These are phyloP conservation scores for Pampusana beccarii DNA, from an alignment of 2,113 vertebrate species.

Conservation along the genomic window DNA sequence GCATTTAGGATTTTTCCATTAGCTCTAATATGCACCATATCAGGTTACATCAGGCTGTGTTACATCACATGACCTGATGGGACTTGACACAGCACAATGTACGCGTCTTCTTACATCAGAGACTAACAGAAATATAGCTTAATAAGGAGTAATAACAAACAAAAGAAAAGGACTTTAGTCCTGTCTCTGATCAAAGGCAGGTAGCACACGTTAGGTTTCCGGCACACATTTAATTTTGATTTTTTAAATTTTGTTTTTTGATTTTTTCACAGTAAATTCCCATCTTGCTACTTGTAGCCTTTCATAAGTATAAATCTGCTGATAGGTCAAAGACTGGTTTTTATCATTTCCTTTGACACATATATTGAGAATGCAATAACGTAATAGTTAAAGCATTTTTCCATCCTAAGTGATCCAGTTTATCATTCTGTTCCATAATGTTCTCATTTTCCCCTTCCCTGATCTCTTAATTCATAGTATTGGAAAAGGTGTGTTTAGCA, in stretches of 20 bases:
- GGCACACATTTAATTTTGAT: neutral
- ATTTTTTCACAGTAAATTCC: neutral
- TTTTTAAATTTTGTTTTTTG: no score
- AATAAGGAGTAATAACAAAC: conserved; percentile 11
- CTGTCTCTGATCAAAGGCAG: neutral
- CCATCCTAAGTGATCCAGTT: conserved; percentile 24
- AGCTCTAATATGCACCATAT: conserved; percentile 39
- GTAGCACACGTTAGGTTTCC: neutral
- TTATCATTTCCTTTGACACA: conserved; percentile 8
- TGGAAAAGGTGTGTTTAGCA: conserved; percentile 13
- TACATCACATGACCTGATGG: neutral
- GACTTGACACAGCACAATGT: conserved; percentile 52
- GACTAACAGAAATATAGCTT: neutral
- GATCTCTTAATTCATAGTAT: conserved; percentile 35
- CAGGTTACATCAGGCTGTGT: neutral
- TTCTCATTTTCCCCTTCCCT: conserved; percentile 46
- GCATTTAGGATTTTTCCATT: conserved; percentile 55
- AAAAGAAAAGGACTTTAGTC: neutral
- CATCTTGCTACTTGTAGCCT: neutral
- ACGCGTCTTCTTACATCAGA: conserved; percentile 61
- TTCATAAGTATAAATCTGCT: neutral
- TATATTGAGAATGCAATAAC: neutral
- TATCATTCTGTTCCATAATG: conserved; percentile 3
- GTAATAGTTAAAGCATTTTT: conserved; percentile 13
- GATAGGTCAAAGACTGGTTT: neutral